Conservation (phyloP, 2,113 vertebrate genomes). For the Hippolais icterina region DNA sequence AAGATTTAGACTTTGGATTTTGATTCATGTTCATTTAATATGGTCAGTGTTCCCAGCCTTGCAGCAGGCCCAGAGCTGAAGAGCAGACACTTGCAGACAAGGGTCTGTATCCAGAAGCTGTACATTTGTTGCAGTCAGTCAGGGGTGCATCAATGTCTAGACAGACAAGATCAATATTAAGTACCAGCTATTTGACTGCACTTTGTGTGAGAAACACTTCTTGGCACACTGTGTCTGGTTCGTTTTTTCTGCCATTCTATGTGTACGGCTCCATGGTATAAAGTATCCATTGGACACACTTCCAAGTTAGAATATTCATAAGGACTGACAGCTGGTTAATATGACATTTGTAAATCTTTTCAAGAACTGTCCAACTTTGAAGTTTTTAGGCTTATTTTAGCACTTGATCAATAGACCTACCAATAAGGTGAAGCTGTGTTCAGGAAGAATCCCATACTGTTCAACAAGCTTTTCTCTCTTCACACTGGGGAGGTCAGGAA, state of each 20-base stretch:
- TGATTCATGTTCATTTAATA: not conserved
- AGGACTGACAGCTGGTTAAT: not conserved
- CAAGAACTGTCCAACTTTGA: not conserved
- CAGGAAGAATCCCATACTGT: constrained; percentile 84
- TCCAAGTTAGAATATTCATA: not conserved
- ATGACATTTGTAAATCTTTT: not conserved
- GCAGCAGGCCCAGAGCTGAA: not conserved
- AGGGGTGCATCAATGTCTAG: not conserved
- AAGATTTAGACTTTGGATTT: not conserved
- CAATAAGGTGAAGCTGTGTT: constrained; percentile 89
- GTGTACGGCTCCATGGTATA: not conserved
- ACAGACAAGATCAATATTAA: constrained; percentile 15
- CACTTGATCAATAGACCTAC: constrained; percentile 74
- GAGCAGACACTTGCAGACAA: not conserved
- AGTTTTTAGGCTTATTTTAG: not conserved
- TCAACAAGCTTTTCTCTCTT: constrained; percentile 84
- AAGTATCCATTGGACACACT: not conserved
- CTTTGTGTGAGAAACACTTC: not conserved
- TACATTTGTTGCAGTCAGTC: not conserved
- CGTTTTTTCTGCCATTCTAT: not conserved
- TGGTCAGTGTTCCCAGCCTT: not conserved
- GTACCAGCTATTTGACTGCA: not conserved
- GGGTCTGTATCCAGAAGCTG: not conserved
- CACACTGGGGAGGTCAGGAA: constrained; percentile 89
- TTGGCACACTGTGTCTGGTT: not conserved